phyloP scores from a whole-genome alignment of 2,113 vertebrate species.

The Machaerirhynchus nigripectus region DNA sequence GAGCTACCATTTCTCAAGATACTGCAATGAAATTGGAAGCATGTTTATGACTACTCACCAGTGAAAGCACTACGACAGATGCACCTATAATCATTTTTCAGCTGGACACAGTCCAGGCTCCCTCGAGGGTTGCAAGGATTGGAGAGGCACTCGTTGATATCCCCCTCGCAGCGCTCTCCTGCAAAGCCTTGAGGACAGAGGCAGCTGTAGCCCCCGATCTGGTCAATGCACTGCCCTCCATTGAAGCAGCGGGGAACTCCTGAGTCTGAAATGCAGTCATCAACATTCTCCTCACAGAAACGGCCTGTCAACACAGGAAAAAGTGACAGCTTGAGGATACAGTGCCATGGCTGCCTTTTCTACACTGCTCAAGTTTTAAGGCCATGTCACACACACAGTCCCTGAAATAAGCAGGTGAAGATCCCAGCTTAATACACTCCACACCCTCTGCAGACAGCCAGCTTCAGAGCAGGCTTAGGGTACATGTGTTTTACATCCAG shows the following conservation, averaged over 20 bases:
- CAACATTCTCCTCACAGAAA: conserved; percentile 84
- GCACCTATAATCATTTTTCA: conserved; percentile 85
- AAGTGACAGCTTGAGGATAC: background rate
- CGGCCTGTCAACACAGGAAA: conserved; percentile 64
- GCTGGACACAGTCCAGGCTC: conserved; percentile 89
- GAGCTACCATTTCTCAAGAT: background rate
- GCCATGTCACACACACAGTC: background rate
- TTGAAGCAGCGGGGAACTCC: conserved; percentile 82
- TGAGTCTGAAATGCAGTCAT: conserved; percentile 81
- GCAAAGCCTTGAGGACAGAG: conserved; percentile 85
- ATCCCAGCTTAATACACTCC: background rate
- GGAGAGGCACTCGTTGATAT: conserved; percentile 92
- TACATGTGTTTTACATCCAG: background rate
- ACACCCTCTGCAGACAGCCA: background rate
- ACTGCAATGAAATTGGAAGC: background rate
- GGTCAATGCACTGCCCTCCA: conserved; percentile 87
- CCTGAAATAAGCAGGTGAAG: background rate
- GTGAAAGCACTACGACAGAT: conserved; percentile 88
- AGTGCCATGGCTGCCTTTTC: background rate
- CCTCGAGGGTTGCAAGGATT: conserved; percentile 82
- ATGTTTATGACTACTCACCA: conserved; percentile 63
- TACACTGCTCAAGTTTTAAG: background rate
- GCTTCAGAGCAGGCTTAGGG: background rate
- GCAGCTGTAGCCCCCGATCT: conserved; percentile 86
- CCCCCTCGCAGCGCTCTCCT: conserved; percentile 89